Conservation (phyloP, 23 tunicate species). For the Pegea sp. region DNA sequence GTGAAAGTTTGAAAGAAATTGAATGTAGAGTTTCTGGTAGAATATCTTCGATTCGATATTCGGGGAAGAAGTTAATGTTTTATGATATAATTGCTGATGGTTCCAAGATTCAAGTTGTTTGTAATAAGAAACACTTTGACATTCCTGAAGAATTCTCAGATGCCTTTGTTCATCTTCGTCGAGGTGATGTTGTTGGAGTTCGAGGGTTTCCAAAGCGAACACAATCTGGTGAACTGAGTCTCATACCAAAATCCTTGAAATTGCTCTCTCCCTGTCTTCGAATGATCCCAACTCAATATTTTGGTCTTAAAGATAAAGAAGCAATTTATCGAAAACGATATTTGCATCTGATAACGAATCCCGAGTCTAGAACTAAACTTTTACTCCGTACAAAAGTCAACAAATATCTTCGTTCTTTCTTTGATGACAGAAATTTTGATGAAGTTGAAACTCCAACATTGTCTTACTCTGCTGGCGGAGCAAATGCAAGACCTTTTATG, state of each 20-base stretch:
- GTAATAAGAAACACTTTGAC: slow-evolving; percentile 32
- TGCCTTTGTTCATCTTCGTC: slow-evolving; percentile 31
- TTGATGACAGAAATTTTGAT: slow-evolving; percentile 63
- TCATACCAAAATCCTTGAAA: slow-evolving; percentile 40
- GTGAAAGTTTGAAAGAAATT: slow-evolving; percentile 15
- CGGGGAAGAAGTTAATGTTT: slow-evolving; percentile 71
- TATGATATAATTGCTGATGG: slow-evolving; percentile 80
- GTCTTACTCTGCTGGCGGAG: slow-evolving; percentile 94
- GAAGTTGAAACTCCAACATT: slow-evolving; percentile 97
- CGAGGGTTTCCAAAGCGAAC: slow-evolving; percentile 66
- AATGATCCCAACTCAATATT: slow-evolving; percentile 79
- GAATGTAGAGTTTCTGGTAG: slow-evolving; percentile 57
- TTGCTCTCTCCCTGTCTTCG: slow-evolving; percentile 75
- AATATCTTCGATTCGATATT: slow-evolving; percentile 48
- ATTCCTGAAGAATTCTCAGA: slow-evolving; percentile 25
- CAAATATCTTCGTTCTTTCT: slow-evolving; percentile 49
- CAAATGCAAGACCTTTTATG: slow-evolving; percentile 84
- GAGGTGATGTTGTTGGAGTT: slow-evolving; percentile 93
- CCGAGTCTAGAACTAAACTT: slow-evolving; percentile 59
- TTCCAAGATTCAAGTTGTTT: slow-evolving; percentile 64
- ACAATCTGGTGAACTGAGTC: slow-evolving; percentile 81
- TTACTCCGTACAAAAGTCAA: slow-evolving; percentile 72
- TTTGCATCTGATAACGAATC: slow-evolving; percentile 72
- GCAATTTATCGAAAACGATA: slow-evolving; percentile 68
- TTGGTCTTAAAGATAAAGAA: slow-evolving; percentile 74